Base-by-base conservation (phyloP, 2,797 vertebrate species). In the Chaunax sp. region DNA sequence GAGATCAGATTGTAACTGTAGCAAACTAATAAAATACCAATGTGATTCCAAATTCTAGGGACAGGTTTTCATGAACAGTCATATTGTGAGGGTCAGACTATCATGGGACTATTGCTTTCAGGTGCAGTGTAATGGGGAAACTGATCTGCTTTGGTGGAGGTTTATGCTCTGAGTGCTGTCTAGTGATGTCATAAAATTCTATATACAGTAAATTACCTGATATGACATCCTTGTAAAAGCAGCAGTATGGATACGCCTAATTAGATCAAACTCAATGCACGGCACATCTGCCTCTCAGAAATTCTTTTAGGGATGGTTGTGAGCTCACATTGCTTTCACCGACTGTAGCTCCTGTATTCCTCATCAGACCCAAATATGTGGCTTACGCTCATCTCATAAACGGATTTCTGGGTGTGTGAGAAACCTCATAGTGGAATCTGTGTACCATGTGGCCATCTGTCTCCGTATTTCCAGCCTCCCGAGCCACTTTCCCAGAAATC, bases 281-380 rank as follows among this genome's bases (percentile, higher is more conserved):
- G 2, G 62, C 87, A 85, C 87, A 88, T 83, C 84, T 87, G 85
- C 72, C 75, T 79, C 84, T 86, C 66, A 68, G 71, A 82, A 87
- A 86, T 83, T 84, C 72, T 89, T 88, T 90, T 79, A 86, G 81
- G 75, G 73, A 72, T 53, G 61, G 55, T 49, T 78, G 68, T 78
- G 75, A 70, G 77, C 84, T 85, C 72, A 74, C 14, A 5, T 70
- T 5, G 74, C 77, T 80, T 76, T 60, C 77, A 61, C 69, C 3
- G 28, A 30, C 28, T 30, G 66, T 38, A 11, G 75, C 86, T 84
- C 68, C 75, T 67, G 81, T 72, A 86, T 83, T 89, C 75, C 78
- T 81, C 83, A 89, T 90, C 85, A 87, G 68, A 83, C 72, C 80
- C 75, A 84, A 82, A 91, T 89, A 82, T 89, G 86, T 73, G 70